These are phyloP conservation scores for Drosophila merina DNA, from an alignment of 2,888 invertebrate genomes.

Conservation along the genomic window DNA sequence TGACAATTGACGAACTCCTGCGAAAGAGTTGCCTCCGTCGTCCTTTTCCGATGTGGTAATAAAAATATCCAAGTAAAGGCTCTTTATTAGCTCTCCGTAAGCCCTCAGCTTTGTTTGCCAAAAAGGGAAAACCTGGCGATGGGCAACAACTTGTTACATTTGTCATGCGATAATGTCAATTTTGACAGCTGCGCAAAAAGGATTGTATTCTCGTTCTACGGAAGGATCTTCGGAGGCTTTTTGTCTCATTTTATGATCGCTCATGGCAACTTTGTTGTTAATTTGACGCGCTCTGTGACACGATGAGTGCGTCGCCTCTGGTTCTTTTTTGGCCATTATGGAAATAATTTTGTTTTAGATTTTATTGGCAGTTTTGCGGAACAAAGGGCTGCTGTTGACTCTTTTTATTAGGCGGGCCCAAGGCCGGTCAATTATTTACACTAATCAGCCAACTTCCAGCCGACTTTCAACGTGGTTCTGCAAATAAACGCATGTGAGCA, in stretches of 20 bases:
- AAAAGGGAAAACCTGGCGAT: constrained; percentile 32
- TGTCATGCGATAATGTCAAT: constrained; percentile 80
- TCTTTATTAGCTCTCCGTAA: constrained; percentile 76
- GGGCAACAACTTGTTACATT: constrained; percentile 80
- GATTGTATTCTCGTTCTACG: constrained; percentile 38
- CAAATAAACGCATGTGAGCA: constrained; percentile 40
- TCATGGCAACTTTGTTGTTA: constrained; percentile 67
- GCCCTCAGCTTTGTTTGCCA: constrained; percentile 59
- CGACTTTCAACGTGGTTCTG: constrained; percentile 37
- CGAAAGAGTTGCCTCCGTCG: constrained; percentile 14
- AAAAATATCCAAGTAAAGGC: constrained; percentile 79
- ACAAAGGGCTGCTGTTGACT: constrained; percentile 69
- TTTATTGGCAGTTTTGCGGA: constrained; percentile 77
- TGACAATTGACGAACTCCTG: constrained; percentile 79
- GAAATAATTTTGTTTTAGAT: constrained; percentile 75
- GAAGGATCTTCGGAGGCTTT: constrained; percentile 20
- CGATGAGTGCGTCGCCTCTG: constrained; percentile 57
- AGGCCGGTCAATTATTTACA: constrained; percentile 74
- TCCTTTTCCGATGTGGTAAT: constrained; percentile 59
- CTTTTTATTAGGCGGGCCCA: constrained; percentile 52
- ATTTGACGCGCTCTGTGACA: constrained; percentile 74
- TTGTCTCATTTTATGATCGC: constrained; percentile 36
- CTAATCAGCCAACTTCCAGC: constrained; percentile 63
- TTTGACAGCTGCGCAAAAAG: constrained; percentile 74
- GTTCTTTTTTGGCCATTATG: constrained; percentile 53